A percentile compares a stretch with the other conserved stretches of the same genome.
These are phyloP conservation scores for Chaenocephalus aceratus DNA, from an alignment of 2,113 vertebrate genomes.

Conservation along the genomic window DNA sequence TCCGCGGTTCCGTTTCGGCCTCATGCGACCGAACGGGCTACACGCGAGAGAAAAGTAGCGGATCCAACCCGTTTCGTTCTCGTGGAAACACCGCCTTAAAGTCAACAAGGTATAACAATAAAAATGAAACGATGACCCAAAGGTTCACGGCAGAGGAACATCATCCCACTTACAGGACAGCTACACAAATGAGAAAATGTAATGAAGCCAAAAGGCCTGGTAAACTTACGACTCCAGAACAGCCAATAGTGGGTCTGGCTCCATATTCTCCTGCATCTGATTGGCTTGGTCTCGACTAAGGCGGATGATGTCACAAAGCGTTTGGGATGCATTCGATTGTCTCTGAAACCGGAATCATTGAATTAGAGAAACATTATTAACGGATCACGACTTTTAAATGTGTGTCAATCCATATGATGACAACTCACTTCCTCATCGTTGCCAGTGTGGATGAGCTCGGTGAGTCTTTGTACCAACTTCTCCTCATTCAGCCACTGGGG, in stretches of 20 bases:
- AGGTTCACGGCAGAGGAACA: too few relatives aligned
- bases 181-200: too few relatives aligned
- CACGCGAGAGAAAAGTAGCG: too few relatives aligned
- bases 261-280: conserved; percentile 90
- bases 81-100: too few relatives aligned
- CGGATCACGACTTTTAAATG: not conserved
- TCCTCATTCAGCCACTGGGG: conserved; percentile 96
- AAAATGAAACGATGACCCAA: too few relatives aligned
- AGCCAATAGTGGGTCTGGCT: conserved; percentile 91
- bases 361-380: not conserved
- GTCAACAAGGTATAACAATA: too few relatives aligned
- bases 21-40: too few relatives aligned
- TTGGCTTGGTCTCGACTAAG: conserved; percentile 95
- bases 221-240: conserved; percentile 94
- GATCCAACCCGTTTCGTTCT: too few relatives aligned
- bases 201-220: not conserved
- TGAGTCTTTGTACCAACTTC: conserved; percentile 91
- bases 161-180: too few relatives aligned
- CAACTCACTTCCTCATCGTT: conserved; percentile 94
- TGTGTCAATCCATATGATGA: not conserved
- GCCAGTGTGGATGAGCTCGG: conserved; percentile 91
- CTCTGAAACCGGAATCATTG: conserved; percentile 87
- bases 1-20: too few relatives aligned
- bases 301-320: conserved; percentile 95
- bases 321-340: conserved; percentile 97